Evolutionary conservation across 2,113 vertebrate species (phyloP).

Genomic region (Capricornis sumatraensis): DNA sequence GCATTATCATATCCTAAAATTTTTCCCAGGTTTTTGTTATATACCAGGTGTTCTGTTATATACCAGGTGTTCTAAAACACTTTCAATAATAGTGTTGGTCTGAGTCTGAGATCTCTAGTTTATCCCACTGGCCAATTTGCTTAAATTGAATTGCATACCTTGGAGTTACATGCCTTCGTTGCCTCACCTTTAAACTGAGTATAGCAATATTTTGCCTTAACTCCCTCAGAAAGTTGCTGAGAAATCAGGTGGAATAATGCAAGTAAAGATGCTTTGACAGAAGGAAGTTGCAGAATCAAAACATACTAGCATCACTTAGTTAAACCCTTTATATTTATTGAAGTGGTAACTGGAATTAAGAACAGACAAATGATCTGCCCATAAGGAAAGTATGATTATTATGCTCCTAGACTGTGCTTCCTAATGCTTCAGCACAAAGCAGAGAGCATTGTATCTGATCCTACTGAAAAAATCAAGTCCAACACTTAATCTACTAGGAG

Average conservation of each 20-base stretch:
- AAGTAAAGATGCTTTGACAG: background rate
- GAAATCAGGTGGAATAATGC: background rate
- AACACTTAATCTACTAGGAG: conserved; percentile 1
- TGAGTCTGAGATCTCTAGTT: conserved; percentile 9
- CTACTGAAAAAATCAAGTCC: background rate
- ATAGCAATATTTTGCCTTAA: conserved; percentile 2
- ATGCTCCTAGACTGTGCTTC: background rate
- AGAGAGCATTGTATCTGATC: background rate
- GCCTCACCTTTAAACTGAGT: background rate
- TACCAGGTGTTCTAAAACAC: conserved; percentile 15
- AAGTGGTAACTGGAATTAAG: background rate
- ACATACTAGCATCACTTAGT: background rate
- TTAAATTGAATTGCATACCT: background rate
- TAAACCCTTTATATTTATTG: background rate
- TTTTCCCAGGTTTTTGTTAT: too few species aligned
- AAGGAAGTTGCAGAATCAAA: background rate
- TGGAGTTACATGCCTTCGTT: background rate
- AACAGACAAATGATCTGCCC: background rate
- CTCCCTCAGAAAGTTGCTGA: background rate
- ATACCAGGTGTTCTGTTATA: background rate
- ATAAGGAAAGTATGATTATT: background rate
- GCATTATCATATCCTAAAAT: too few species aligned
- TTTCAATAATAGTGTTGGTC: background rate
- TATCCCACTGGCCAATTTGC: background rate
- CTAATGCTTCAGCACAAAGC: background rate